Base-by-base conservation (phyloP, 2,888 invertebrate genomes). In the Melikaiella ostensackeni region DNA sequence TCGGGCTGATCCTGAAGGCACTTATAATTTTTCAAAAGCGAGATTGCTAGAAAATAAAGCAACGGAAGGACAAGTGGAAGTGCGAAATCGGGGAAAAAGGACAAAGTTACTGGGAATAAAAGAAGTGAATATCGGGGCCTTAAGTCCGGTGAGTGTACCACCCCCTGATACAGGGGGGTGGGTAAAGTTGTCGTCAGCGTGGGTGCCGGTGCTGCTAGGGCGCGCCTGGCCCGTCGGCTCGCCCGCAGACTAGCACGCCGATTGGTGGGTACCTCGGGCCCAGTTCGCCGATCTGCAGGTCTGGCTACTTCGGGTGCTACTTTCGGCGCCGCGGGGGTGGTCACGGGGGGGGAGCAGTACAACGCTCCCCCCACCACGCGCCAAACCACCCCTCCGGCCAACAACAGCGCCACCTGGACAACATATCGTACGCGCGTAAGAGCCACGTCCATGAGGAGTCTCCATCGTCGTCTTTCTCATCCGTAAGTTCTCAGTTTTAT, bases 151-250 rank as follows among this genome's bases (percentile, higher is more conserved):
- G 82, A 79, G 82, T 80, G 87, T 85, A 92, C 94, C 94, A 89
- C 93, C 94, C 93, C 93, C 93, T 93, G 92, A 91, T 92, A 92
- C 89, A 92, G 92, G 93, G 93, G 91, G 94, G 89, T 91, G 91
- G 89, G 89, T 88, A 89, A 86, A 85, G 89, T 88, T 86, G 88
- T 86, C 86, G 89, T 93, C 88, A 94, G 93, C 91, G 94, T 93
- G 94, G 93, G 92, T 93, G 93, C 90, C 93, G 93, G 93, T 93
- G 93, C 93, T 93, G 93, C 93, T 92, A 94, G 94, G 94, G 94
- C 93, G 94, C 94, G 94, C 93, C 93, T 91, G 93, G 93, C 90
- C 93, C 93, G 87, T 93, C 89, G 89, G 88, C 88, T 91, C 85
- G 89, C 90, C 86, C 91, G 90, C 80, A 87, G 89, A 86, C 86